Evolutionary conservation across 2,888 invertebrate genomes (phyloP), one percentile per base, ranked within the genome.

Genomic region (Schrankia costaestrigalis): DNA sequence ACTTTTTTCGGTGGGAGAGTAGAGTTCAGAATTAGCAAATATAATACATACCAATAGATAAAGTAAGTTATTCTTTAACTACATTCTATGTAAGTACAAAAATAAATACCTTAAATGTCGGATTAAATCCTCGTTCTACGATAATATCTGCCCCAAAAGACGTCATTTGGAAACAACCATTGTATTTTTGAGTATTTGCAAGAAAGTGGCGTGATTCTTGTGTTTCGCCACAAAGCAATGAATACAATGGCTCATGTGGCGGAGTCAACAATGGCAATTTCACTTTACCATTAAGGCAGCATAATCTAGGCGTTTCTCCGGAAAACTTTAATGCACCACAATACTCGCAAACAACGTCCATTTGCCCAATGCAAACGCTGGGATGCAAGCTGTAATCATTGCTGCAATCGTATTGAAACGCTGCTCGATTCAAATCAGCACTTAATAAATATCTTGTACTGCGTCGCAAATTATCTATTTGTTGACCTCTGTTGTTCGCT

Each of bases 141-240:
- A 56, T 52, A 56, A 60, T 56, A 1, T 59, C 43, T 31, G 56
- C 59, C 31, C 63, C 64, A 63, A 71, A 67, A 57, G 58, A 66
- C 2, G 60, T 62, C 55, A 67, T 67, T 52, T 65, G 63, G 40
- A 64, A 71, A 54, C 63, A 64, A 8, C 33, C 41, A 48, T 68
- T 63, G 51, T 64, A 64, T 60, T 53, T 57, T 60, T 59, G 58
- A 51, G 54, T 62, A 44, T 61, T 64, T 14, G 60, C 44, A 29
- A 68, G 60, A 53, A 73, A 69, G 36, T 64, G 61, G 8, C 48
- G 44, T 57, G 66, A 64, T 52, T 67, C 51, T 41, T 11, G 54
- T 53, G 45, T 56, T 53, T 56, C 53, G 41, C 55, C 56, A 52
- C 26, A 25, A 53, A 58, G 54, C 49, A 55, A 37, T 15, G 45